These are phyloP conservation scores for Mantis religiosa DNA, from an alignment of 2,888 invertebrate species.

Conservation along the genomic window DNA sequence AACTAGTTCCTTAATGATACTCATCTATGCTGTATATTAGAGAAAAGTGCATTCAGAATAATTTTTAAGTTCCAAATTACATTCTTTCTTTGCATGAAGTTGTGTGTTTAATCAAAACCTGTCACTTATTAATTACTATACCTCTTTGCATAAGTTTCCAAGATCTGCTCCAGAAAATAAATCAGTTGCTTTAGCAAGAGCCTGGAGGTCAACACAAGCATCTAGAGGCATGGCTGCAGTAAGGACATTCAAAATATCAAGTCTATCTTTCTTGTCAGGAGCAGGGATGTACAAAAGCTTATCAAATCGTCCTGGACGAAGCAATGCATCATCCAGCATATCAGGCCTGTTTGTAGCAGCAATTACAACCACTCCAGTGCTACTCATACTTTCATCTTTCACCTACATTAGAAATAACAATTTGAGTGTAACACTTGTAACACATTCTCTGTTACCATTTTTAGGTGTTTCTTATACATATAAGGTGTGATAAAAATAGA, in stretches of 20 bases:
- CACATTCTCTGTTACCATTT: too few species aligned
- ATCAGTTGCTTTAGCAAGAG: slow-evolving; percentile 48
- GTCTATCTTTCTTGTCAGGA: slow-evolving; percentile 51
- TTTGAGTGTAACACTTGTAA: too few species aligned
- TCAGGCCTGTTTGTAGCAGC: slow-evolving; percentile 64
- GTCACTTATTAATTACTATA: slow-evolving; percentile 34
- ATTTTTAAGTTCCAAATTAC: too few species aligned
- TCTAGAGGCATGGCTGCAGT: slow-evolving; percentile 47
- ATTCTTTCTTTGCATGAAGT: too few species aligned
- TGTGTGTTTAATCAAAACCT: neutral
- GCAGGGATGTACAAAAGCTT: slow-evolving; percentile 57
- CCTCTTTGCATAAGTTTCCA: slow-evolving; percentile 56
- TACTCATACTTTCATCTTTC: neutral
- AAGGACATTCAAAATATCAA: slow-evolving; percentile 48
- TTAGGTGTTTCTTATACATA: too few species aligned
- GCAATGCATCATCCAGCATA: slow-evolving; percentile 56
- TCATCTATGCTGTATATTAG: too few species aligned
- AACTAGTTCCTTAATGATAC: too few species aligned
- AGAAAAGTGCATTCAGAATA: too few species aligned
- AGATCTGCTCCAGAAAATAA: slow-evolving; percentile 60
- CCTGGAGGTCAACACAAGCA: slow-evolving; percentile 43
- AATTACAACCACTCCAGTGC: slow-evolving; percentile 50
- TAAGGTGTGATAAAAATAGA: too few species aligned
- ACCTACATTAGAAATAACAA: neutral
- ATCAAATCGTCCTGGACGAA: slow-evolving; percentile 62